Percentiles rank a stretch among this genome's conserved stretches.
phyloP scores from a whole-genome alignment of 23 tunicate genomes.

The Trididemnum miniatum region DNA sequence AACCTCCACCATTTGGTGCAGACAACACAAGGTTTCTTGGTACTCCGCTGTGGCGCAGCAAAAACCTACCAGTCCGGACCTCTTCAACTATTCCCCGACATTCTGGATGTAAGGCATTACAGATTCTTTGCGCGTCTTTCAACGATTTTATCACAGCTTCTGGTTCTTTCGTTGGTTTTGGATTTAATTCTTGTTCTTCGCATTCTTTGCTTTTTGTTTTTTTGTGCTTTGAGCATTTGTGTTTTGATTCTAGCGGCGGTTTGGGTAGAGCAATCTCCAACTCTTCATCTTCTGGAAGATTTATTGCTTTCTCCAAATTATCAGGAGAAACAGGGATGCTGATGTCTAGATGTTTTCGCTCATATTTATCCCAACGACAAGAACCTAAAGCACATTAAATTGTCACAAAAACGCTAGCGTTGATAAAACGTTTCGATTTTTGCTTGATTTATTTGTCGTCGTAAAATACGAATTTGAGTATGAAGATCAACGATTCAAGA shows the following conservation, averaged over 20 bases:
- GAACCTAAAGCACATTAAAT: constrained; percentile 34
- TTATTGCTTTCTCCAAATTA: background rate
- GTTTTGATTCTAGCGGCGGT: background rate
- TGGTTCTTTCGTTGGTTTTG: background rate
- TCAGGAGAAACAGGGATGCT: constrained; percentile 27
- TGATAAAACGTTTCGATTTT: no score
- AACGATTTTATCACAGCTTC: constrained; percentile 43
- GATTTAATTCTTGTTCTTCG: background rate
- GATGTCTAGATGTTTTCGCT: constrained; percentile 71
- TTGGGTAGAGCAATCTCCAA: background rate
- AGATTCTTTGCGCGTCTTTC: constrained; percentile 49
- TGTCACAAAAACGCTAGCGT: no score
- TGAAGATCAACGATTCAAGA: no score
- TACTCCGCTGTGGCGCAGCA: constrained; percentile 48
- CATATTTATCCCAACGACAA: constrained; percentile 63
- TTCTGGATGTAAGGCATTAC: constrained; percentile 68
- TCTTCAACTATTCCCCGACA: constrained; percentile 70
- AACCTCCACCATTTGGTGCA: background rate
- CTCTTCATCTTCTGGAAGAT: background rate
- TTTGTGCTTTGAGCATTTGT: background rate
- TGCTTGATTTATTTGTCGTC: no score
- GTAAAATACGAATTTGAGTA: no score
- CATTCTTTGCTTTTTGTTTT: background rate
- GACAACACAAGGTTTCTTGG: constrained; percentile 60
- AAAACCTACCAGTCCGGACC: constrained; percentile 31